Percentiles rank a stretch among this genome's conserved stretches.
These are phyloP conservation scores for Drosophila lutescens DNA, from an alignment of 2,888 invertebrate genomes.

Conservation along the genomic window DNA sequence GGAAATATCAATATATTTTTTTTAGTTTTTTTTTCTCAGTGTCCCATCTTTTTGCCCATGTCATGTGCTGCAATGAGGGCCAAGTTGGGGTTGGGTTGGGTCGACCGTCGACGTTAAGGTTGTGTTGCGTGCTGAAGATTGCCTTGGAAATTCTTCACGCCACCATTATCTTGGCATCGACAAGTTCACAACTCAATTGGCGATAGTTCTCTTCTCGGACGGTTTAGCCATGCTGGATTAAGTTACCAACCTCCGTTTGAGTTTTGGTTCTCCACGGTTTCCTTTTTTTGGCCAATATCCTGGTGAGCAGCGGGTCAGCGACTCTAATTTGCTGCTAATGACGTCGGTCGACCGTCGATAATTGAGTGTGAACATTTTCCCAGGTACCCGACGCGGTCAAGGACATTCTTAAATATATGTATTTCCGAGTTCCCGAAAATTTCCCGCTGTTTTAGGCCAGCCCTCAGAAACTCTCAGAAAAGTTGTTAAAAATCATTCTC, in stretches of 20 bases:
- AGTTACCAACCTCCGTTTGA: constrained; percentile 26
- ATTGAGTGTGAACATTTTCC: constrained; percentile 74
- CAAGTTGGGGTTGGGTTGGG: not conserved
- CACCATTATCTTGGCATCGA: constrained; percentile 58
- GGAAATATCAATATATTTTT: too few species aligned
- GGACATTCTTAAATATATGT: constrained; percentile 32
- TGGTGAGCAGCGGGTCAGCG: constrained; percentile 39
- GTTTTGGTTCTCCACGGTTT: constrained; percentile 7
- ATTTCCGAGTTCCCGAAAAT: constrained; percentile 36
- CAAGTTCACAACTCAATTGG: constrained; percentile 61
- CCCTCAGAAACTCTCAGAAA: constrained; percentile 28
- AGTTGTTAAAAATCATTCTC: constrained; percentile 39
- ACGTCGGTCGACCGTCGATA: constrained; percentile 75
- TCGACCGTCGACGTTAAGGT: constrained; percentile 7
- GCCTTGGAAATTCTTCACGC: constrained; percentile 62
- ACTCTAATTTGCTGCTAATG: constrained; percentile 72
- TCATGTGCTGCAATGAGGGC: constrained; percentile 60
- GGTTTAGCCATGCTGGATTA: constrained; percentile 26
- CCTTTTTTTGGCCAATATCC: constrained; percentile 18
- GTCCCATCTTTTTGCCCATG: constrained; percentile 31
- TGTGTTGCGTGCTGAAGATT: constrained; percentile 41
- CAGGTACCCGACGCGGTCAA: constrained; percentile 48
- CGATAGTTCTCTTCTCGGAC: constrained; percentile 9
- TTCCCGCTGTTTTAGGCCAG: constrained; percentile 47
- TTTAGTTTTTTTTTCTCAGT: not conserved